Evolutionary conservation across 2,113 vertebrate species (phyloP), one percentile per base, ranked within the genome.

Genomic region (Chiloscyllium plagiosum): DNA sequence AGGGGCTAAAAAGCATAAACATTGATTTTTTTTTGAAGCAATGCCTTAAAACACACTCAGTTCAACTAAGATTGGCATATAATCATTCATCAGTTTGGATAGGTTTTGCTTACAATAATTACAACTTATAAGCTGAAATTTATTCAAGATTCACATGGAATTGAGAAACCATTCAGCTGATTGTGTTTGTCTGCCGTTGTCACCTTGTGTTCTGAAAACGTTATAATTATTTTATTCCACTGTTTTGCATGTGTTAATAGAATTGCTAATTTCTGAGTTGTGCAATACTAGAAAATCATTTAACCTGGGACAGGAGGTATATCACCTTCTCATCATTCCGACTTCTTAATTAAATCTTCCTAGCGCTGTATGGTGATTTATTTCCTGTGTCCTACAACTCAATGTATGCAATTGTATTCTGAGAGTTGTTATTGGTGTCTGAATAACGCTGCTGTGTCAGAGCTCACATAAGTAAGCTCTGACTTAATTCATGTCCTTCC

Each of bases 211-310:
- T 93, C 61, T 37, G 89, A 93, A 90, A 93, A 65, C 17, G 13
- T 90, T 66, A 37, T 93, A 10, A 37, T 93, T 93, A 93, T 93
- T 68, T 93, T 92, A 29, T 61, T 90, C 29, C 29, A 65, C 13
- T n/a, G 56, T 15, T 92, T 56, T n/a, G 87, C n/a, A 66, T 33
- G 66, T 42, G 89, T 93, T 61, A 93, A 93, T 93, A 93, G 89
- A 93, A 93, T 93, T 93, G 89, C 89, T 61, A 93, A 93, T 93
- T 93, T 93, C 61, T 93, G 89, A 66, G 89, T 20, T 37, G 56
- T 37, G 89, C 89, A 66, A 37, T 92, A 92, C 89, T 65, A 33
- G 89, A 93, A 93, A 93, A 93, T 93, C 66, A 93, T 68, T 93
- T 93, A 93, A 93, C 89, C 89, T 65, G 65, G 66, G 61, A 93